A percentile compares a stretch with the other conserved stretches of the same genome.
Conservation (phyloP, 1,140 invertebrate genomes). For the Atopsyche davidsoni region DNA sequence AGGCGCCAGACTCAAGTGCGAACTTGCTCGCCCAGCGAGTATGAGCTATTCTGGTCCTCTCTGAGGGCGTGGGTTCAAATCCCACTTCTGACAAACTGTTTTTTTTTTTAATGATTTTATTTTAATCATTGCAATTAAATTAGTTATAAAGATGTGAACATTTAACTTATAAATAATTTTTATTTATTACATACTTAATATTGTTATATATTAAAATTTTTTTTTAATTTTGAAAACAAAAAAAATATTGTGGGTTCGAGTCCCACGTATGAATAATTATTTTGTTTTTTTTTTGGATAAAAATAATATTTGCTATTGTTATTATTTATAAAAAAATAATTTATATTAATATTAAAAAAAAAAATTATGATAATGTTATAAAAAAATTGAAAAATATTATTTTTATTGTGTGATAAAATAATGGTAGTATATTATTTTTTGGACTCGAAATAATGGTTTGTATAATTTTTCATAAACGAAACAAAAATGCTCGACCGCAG, state of each 20-base stretch:
- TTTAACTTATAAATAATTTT: not conserved
- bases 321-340: not conserved
- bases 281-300: not conserved
- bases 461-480: too few relatives aligned
- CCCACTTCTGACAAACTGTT: slow-evolving; percentile 65
- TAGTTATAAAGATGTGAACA: not conserved
- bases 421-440: too few relatives aligned
- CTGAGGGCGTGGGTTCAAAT: slow-evolving; percentile 73
- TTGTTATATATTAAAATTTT: not conserved
- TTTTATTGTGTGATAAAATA: too few relatives aligned
- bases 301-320: not conserved
- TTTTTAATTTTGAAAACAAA: not conserved
- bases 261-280: not conserved
- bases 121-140: not conserved
- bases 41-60: slow-evolving; percentile 61
- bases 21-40: slow-evolving; percentile 35
- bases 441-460: too few relatives aligned
- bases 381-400: too few relatives aligned
- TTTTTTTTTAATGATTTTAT: slow-evolving; percentile 33
- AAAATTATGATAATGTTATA: too few relatives aligned
- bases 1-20: slow-evolving; percentile 62
- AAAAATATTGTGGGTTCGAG: not conserved
- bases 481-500: too few relatives aligned
- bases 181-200: not conserved
- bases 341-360: not conserved